These are phyloP conservation scores for Tichodroma muraria DNA, from an alignment of 2,113 vertebrate genomes.

Conservation along the genomic window DNA sequence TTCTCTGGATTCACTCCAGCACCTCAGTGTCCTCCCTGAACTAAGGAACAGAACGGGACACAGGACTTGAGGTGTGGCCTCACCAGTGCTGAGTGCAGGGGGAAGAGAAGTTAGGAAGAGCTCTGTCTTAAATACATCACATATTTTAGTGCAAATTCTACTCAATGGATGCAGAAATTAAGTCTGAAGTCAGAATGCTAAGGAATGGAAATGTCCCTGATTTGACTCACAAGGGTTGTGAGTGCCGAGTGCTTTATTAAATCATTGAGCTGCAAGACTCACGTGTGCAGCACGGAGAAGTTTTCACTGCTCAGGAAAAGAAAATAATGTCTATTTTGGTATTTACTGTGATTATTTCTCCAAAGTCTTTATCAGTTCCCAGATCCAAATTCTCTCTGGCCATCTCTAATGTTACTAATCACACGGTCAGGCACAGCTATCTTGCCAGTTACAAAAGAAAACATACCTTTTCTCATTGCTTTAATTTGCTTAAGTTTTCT, in stretches of 20 bases:
- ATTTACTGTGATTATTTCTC: neutral
- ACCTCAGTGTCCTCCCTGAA: neutral
- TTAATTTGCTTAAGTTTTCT: neutral
- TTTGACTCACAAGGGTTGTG: fast-evolving
- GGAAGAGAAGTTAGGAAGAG: neutral
- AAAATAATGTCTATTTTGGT: neutral
- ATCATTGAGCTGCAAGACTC: neutral
- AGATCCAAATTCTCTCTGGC: neutral
- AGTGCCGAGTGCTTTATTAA: neutral
- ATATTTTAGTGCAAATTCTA: neutral
- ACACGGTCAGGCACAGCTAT: too few species aligned
- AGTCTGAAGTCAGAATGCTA: neutral
- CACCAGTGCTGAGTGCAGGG: neutral
- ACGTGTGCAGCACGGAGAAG: neutral
- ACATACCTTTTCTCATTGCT: neutral
- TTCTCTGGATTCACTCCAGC: neutral
- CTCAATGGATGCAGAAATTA: neutral
- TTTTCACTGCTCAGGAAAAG: neutral
- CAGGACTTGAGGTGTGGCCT: neutral
- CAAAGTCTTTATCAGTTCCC: neutral
- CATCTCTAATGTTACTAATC: neutral
- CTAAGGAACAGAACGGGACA: neutral
- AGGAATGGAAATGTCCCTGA: neutral
- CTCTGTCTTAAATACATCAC: neutral
- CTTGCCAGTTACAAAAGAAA: neutral